Evolutionary conservation across 2,888 invertebrate genomes (phyloP), one percentile per base, ranked within the genome.

Genomic region (Linnaemya tessellans): DNA sequence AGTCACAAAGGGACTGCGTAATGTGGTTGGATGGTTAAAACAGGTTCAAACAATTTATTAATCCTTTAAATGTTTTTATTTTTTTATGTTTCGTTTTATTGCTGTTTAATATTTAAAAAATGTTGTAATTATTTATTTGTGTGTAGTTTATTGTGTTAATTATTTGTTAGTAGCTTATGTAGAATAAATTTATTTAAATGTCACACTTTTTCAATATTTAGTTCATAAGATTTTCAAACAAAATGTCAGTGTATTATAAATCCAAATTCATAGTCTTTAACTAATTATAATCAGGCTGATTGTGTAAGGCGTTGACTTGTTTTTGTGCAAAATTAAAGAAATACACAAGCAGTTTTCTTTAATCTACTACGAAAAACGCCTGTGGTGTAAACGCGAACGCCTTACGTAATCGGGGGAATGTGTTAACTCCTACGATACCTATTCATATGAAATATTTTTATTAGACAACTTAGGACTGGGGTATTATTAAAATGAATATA

Each of bases 1-100:
- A 90, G 91, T 90, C 58, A 94, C 95, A 15, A 96, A 95, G 89
- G 95, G 96, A 90, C 95, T 96, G 89, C 94, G 95, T 88, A 96
- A 96, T 88, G 96, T 96, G 90, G 96, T 96, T 87, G 96, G 96
- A 93, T 96, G 96, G 96, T 94, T 96, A 71, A 96, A 96, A 94
- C 96, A 96, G 96, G 96, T 93, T 90, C 87, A 88, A 87, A 87
- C 67, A 51, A 67, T 38, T 64, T 49, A 3, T 49, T 65, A 41
- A 49, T 65, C 30, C 46, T 22, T 65, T 43, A 30, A 58, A 60
- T 49, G 46, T 78, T 46, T 41, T 62, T 56, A n/a, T 71, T 68
- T 58, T 58, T 38, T 20, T 11, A 20, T 49, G n/a, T 56, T 58
- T 49, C 20, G 22, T 68, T 79, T 43, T 58, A 30, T 65, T 58